phyloP scores from a whole-genome alignment of 2,797 vertebrate genomes.

The Sebastes baramenuke region DNA sequence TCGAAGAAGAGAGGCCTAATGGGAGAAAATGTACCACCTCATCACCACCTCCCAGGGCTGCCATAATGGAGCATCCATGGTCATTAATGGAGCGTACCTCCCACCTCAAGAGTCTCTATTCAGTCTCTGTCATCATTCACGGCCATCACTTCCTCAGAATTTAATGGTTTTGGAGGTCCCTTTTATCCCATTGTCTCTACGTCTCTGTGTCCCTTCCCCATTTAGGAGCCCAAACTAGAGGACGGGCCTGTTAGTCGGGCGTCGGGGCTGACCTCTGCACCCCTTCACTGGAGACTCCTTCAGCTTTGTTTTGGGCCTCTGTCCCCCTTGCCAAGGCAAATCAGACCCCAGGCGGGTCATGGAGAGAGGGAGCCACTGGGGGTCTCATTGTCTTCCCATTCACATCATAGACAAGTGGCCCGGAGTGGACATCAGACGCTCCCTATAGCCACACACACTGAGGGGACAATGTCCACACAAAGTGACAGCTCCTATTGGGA shows the following conservation, averaged over 20 bases:
- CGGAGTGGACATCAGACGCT: conserved; percentile 83
- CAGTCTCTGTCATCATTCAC: conserved; percentile 87
- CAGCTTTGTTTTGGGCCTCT: conserved; percentile 83
- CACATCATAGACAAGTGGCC: conserved; percentile 89
- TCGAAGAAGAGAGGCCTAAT: conserved; percentile 69
- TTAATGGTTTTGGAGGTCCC: conserved; percentile 88
- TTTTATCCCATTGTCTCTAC: conserved; percentile 90
- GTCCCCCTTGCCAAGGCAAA: conserved; percentile 85
- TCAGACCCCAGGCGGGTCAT: conserved; percentile 79
- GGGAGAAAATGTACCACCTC: conserved; percentile 76
- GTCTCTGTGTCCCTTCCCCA: conserved; percentile 82
- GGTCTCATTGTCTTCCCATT: conserved; percentile 85
- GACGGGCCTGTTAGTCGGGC: conserved; percentile 78
- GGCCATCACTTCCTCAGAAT: conserved; percentile 90
- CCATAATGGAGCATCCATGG: conserved; percentile 83
- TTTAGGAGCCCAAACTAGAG: conserved; percentile 82
- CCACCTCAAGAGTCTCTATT: conserved; percentile 85
- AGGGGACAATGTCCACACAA: conserved; percentile 84
- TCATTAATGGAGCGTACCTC: conserved; percentile 84
- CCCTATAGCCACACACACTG: conserved; percentile 80
- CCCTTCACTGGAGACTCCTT: conserved; percentile 79
- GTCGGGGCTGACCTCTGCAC: conserved; percentile 80
- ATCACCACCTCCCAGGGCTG: conserved; percentile 76
- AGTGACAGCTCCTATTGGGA: conserved; percentile 87
- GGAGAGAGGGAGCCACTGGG: conserved; percentile 83